Evolutionary conservation across 2,888 invertebrate species (phyloP), one percentile per base, ranked within the genome.

Genomic region (Lepetodrilus schrolli): DNA sequence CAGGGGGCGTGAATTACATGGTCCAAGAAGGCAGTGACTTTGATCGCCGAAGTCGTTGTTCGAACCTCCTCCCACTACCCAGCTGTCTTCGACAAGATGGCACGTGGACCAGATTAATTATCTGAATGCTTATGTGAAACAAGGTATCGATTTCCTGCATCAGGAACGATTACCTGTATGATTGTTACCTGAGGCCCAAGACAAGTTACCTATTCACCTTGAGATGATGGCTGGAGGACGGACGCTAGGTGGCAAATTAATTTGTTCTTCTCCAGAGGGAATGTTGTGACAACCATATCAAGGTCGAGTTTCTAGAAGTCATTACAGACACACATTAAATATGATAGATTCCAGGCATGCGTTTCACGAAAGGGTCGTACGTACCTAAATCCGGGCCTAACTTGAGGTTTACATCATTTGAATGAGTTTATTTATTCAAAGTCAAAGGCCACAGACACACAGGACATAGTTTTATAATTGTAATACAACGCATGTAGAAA

Each of bases 151-250:
- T 58, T 17, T 26, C 58, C 58, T 17, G n/a, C n/a, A n/a, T n/a
- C n/a, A 58, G 58, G 26, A 26, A 58, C 26, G 58, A 58, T 58
- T 58, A 58, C 58, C 26, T 58, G 58, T 58, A 7, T 58, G 58
- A 58, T 58, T 58, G 58, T 58, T 58, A 58, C 58, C 58, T 58
- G 58, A 30, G 58, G 58, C 58, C 30, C 58, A 58, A 58, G 58
- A 58, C n/a, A 4, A 58, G 34, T 58, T 58, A 58, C 58, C 58
- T 58, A 58, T n/a, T n/a, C 58, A 58, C 58, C 58, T 58, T 58
- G 58, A 58, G 58, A 58, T 8, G 26, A 13, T 26, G 58, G 58
- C 30, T 58, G 30, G 34, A 34, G 58, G 26, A 34, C 5, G 30
- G 58, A 58, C 34, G 17, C 30, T 26, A 34, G 58, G 43, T 17